Conservation (phyloP, 2,888 invertebrate genomes). For the Drosophila greeni region DNA sequence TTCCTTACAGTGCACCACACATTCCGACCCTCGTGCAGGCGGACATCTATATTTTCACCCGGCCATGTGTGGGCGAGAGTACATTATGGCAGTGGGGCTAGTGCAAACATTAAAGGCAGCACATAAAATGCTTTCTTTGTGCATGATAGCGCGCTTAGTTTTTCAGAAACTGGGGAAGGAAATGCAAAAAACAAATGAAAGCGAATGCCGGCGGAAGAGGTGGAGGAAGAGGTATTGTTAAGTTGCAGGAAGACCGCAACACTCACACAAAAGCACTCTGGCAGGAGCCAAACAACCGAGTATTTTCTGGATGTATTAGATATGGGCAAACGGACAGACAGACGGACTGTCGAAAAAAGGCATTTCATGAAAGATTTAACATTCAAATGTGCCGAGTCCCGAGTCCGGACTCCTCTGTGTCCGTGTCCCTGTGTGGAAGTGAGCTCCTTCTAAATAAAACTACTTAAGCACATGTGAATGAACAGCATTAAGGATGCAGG, state of each 20-base stretch:
- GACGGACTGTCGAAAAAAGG: constrained; percentile 42
- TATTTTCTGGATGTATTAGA: constrained; percentile 56
- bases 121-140: constrained; percentile 68
- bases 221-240: constrained; percentile 63
- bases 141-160: constrained; percentile 49
- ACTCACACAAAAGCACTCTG: constrained; percentile 24
- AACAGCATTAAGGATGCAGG: constrained; percentile 48
- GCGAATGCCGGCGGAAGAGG: constrained; percentile 41
- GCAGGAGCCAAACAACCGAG: constrained; percentile 26
- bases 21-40: background rate
- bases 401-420: constrained; percentile 21
- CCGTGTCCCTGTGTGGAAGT: constrained; percentile 1
- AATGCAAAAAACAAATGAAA: constrained; percentile 53
- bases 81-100: constrained; percentile 69
- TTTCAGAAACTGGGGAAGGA: constrained; percentile 35
- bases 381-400: constrained; percentile 75
- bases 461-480: constrained; percentile 74
- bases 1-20: constrained; percentile 10
- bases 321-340: constrained; percentile 25
- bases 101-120: constrained; percentile 62
- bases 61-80: constrained; percentile 35
- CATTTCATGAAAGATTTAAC: constrained; percentile 79
- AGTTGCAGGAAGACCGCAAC: constrained; percentile 62
- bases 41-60: constrained; percentile 5
- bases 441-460: constrained; percentile 70